Conservation (phyloP, 2,797 vertebrate genomes). For the Phoebastria nigripes region DNA sequence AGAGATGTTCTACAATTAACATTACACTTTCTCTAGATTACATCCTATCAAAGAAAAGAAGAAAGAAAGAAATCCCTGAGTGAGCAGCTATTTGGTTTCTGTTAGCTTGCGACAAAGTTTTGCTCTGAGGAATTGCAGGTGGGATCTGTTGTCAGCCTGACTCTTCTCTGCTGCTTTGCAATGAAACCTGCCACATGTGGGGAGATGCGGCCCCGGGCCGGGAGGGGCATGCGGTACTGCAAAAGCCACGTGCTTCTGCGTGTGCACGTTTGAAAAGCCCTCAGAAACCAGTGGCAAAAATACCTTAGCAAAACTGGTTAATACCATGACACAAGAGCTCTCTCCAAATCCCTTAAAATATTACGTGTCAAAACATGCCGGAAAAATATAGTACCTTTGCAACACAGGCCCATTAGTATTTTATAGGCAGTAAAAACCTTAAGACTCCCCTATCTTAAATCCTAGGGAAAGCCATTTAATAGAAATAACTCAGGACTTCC, state of each 20-base stretch:
- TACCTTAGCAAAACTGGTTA: constrained; percentile 30
- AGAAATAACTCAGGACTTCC: constrained; percentile 61
- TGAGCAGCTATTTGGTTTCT: neutral
- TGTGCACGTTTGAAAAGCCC: neutral
- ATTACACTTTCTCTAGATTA: neutral
- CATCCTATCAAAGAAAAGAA: neutral
- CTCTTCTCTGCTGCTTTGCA: neutral
- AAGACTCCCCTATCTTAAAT: constrained; percentile 56
- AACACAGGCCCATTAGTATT: constrained; percentile 52
- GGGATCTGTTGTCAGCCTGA: neutral
- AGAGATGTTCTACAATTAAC: neutral
- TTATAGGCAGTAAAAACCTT: constrained; percentile 50
- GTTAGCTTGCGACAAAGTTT: neutral
- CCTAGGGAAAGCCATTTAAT: constrained; percentile 59
- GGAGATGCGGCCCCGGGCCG: neutral
- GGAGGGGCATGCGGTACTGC: neutral
- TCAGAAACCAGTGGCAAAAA: constrained; percentile 2
- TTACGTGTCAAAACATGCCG: constrained; percentile 64
- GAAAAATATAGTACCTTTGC: constrained; percentile 46
- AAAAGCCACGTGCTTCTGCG: neutral
- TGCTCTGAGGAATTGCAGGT: neutral
- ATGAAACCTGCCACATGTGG: neutral
- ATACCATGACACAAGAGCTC: constrained; percentile 17
- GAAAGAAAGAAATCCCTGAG: neutral
- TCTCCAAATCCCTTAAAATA: constrained; percentile 53